A percentile compares a stretch with the other conserved stretches of the same genome.
phyloP scores from a whole-genome alignment of 2,113 vertebrate species.

The Equus quagga region DNA sequence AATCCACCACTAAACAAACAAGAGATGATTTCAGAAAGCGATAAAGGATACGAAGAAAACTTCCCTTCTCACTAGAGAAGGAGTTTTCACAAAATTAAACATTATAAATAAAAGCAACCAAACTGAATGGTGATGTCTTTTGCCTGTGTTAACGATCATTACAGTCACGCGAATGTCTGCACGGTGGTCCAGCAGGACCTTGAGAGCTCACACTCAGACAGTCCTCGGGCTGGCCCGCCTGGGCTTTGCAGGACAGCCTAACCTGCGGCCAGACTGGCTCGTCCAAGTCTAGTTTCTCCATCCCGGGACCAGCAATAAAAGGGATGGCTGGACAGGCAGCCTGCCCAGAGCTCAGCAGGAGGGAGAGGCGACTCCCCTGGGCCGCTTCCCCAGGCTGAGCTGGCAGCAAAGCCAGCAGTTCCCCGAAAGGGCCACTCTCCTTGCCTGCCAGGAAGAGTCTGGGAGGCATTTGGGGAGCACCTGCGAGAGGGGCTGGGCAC shows the following conservation, averaged over 20 bases:
- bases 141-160: fast-evolving
- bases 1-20: background rate
- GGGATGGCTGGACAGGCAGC: background rate
- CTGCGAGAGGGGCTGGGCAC: background rate
- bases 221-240: fast-evolving
- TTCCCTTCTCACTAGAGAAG: background rate
- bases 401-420: background rate
- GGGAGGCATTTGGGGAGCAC: background rate
- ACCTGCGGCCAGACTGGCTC: background rate
- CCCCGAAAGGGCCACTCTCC: constrained; percentile 18
- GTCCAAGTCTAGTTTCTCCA: constrained; percentile 18
- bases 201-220: background rate
- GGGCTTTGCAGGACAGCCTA: background rate
- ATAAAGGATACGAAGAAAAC: background rate
- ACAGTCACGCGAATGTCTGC: no score
- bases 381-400: background rate
- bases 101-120: background rate
- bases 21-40: background rate
- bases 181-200: fast-evolving
- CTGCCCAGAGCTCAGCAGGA: background rate
- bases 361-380: background rate
- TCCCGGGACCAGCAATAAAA: background rate
- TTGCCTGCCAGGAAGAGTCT: background rate
- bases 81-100: background rate
- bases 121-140: fast-evolving